Base-by-base conservation (phyloP, 2,888 invertebrate genomes). In the Lochmaea capreae region DNA sequence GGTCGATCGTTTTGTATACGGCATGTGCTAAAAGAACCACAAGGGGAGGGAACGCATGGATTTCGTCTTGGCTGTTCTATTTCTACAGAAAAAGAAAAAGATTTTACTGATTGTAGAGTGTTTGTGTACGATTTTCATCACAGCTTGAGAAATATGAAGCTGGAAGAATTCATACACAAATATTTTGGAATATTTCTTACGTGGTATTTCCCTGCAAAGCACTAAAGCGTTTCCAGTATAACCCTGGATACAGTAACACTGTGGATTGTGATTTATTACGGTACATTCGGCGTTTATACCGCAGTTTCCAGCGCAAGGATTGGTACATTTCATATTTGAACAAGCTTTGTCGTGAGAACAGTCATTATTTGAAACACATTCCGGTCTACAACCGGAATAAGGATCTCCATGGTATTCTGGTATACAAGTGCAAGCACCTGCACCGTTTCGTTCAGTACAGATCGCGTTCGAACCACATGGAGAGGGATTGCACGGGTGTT, bases 391-490 rank as follows among this genome's bases (percentile, higher is more conserved):
- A 59, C 93, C 93, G 76, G 89, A 89, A 85, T 94, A 94, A 43
- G 95, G 94, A 87, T 95, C 94, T 66, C 95, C 95, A 79, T 91
- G 90, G 87, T 93, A 94, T 80, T 92, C 92, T 75, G 91, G 90
- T 81, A 93, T 86, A 86, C 95, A 95, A 80, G 91, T 88, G 87
- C 95, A 95, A 78, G 94, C 92, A 82, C 93, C 94, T 79, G 92
- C 93, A 84, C 92, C 92, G 84, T 92, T 92, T 81, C 90, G 89
- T 88, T 93, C 93, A 83, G 91, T 91, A 87, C 95, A 95, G 77
- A 93, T 87, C 67, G 95, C 93, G 87, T 95, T 95, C 72, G 93
- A 89, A 79, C 95, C 95, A 86, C 95, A 95, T 67, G 94, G 94
- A 79, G 92, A 92, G 80, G 94, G 93, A 86, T 91, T 91, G 87